These are phyloP conservation scores for Eucera pruinosa DNA, from an alignment of 2,888 invertebrate species.

Conservation along the genomic window DNA sequence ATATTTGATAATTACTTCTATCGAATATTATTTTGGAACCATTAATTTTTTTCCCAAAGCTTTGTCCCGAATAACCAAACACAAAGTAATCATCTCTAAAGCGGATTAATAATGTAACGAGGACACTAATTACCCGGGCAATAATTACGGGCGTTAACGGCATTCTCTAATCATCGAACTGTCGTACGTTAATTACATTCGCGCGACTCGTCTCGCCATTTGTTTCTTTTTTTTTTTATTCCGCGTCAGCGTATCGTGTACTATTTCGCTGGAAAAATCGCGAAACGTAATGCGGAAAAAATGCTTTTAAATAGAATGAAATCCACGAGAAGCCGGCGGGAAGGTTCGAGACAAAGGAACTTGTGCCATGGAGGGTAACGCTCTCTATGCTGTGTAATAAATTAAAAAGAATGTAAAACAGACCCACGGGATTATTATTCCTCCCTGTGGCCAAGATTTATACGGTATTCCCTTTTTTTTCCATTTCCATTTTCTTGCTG, in stretches of 20 bases:
- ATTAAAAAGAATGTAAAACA: slow-evolving; percentile 58
- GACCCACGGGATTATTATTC: slow-evolving; percentile 51
- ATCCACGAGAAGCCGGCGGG: neutral
- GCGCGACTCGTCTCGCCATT: neutral
- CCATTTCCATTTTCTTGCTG: slow-evolving; percentile 44
- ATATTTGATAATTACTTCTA: too few species aligned
- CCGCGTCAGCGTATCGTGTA: neutral
- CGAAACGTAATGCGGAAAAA: slow-evolving; percentile 20
- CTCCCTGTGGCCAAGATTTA: slow-evolving; percentile 44
- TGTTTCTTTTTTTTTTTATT: neutral
- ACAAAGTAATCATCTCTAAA: neutral
- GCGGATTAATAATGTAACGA: neutral
- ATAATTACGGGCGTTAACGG: neutral
- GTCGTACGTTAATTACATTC: slow-evolving; percentile 3
- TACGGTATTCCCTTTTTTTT: slow-evolving; percentile 51
- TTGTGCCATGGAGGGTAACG: slow-evolving; percentile 17
- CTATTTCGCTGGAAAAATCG: neutral
- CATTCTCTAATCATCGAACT: slow-evolving; percentile 28
- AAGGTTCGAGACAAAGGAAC: slow-evolving; percentile 43
- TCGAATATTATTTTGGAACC: too few species aligned
- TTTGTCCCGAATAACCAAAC: too few species aligned
- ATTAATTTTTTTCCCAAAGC: neutral
- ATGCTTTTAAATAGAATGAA: slow-evolving; percentile 45
- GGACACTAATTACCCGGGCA: neutral
- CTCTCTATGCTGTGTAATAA: slow-evolving; percentile 46